These are phyloP conservation scores for Chloroclysta siterata DNA, from an alignment of 2,888 invertebrate genomes.

Conservation along the genomic window DNA sequence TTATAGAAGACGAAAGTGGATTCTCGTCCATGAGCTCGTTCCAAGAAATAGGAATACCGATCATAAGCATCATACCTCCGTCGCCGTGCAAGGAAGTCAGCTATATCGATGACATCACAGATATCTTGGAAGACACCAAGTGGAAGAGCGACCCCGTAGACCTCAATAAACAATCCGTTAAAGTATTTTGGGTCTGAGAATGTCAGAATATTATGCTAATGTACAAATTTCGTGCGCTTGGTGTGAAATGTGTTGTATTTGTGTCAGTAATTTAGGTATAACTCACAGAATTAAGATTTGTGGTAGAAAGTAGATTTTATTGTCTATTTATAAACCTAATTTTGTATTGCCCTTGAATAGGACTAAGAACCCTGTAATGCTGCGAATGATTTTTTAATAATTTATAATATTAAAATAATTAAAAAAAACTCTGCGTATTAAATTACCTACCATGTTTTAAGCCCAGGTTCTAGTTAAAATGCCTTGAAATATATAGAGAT, in stretches of 20 bases:
- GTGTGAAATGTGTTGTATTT: constrained; percentile 37
- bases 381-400: constrained; percentile 35
- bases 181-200: constrained; percentile 79
- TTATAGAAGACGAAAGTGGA: constrained; percentile 91
- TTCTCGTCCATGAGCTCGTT: constrained; percentile 94
- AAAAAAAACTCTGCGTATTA: constrained; percentile 33
- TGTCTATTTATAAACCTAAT: constrained; percentile 5
- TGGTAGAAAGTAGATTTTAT: constrained; percentile 1
- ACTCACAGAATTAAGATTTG: constrained; percentile 20
- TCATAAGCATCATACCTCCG: constrained; percentile 79
- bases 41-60: constrained; percentile 91
- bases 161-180: constrained; percentile 71
- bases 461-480: not conserved
- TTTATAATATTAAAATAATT: constrained; percentile 39
- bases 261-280: constrained; percentile 18
- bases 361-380: constrained; percentile 39
- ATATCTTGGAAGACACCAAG: constrained; percentile 62
- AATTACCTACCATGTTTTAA: constrained; percentile 15
- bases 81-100: constrained; percentile 76
- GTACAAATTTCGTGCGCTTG: constrained; percentile 53
- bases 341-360: constrained; percentile 39
- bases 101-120: constrained; percentile 62
- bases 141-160: constrained; percentile 69
- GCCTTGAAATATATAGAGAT: not conserved
- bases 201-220: constrained; percentile 34